These are phyloP conservation scores for Arctia plantaginis DNA, from an alignment of 2,888 invertebrate species.

Conservation along the genomic window DNA sequence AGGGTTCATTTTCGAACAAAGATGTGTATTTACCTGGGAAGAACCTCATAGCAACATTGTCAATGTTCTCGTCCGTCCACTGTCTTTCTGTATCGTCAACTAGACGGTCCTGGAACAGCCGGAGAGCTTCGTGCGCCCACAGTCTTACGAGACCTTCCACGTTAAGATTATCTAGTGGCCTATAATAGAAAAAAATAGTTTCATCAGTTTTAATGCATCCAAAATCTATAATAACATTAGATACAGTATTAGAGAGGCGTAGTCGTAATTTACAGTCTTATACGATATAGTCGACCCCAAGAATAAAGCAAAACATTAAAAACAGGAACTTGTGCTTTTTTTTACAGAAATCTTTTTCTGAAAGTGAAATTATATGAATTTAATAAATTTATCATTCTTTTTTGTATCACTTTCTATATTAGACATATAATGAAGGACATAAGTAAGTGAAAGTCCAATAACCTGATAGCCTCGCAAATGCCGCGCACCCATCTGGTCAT, in stretches of 20 bases:
- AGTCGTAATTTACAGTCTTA: neutral
- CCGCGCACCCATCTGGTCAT: slow-evolving; percentile 99
- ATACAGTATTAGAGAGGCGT: neutral
- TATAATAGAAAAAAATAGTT: slow-evolving; percentile 51
- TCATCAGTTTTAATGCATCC: neutral
- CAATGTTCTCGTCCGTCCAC: slow-evolving; percentile 99
- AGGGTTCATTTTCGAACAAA: neutral
- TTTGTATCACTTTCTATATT: too few species aligned
- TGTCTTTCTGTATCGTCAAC: slow-evolving; percentile 97
- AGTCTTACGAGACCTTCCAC: slow-evolving; percentile 98
- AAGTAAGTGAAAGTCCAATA: too few species aligned
- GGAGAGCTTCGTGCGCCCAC: slow-evolving; percentile 99
- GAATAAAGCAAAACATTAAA: too few species aligned
- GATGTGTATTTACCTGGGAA: slow-evolving; percentile 90
- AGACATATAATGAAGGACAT: too few species aligned
- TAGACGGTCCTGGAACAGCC: slow-evolving; percentile 98
- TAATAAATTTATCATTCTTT: too few species aligned
- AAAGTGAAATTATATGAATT: too few species aligned
- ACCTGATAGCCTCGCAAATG: slow-evolving; percentile 98
- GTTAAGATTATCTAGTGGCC: slow-evolving; percentile 95
- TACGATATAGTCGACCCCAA: neutral
- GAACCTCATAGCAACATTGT: slow-evolving; percentile 96
- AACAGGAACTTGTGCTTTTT: too few species aligned
- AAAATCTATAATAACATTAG: neutral
- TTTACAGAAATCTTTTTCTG: too few species aligned